Evolutionary conservation across 2,797 vertebrate species (phyloP).

Genomic region (Dermochelys coriacea): DNA sequence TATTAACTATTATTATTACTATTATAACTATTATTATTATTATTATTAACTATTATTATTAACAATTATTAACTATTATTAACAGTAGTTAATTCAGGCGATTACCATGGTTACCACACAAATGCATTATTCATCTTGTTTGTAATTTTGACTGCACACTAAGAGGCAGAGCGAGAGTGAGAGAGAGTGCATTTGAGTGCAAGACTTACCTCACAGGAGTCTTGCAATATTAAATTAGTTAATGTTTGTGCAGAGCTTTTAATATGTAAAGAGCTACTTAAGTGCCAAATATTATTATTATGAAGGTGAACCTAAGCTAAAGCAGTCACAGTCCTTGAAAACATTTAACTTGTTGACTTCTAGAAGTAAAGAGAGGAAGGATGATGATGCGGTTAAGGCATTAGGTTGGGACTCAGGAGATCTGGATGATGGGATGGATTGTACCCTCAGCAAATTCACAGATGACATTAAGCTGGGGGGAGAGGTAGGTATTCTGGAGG

Average conservation of each 20-base stretch:
- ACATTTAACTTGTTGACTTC: slow-evolving; percentile 46
- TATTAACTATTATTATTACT: too few relatives aligned
- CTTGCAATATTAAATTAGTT: slow-evolving; percentile 70
- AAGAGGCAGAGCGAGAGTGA: slow-evolving; percentile 49
- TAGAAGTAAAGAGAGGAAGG: neutral
- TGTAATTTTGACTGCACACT: slow-evolving; percentile 71
- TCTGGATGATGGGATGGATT: neutral
- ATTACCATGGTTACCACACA: slow-evolving; percentile 84
- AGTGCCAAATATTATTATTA: slow-evolving; percentile 40
- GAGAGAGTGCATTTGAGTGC: slow-evolving; percentile 32
- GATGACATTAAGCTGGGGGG: too few relatives aligned
- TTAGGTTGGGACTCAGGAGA: slow-evolving; percentile 8
- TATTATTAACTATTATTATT: too few relatives aligned
- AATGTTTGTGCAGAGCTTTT: slow-evolving; percentile 61
- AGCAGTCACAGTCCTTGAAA: slow-evolving; percentile 44
- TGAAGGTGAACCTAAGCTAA: slow-evolving; percentile 29
- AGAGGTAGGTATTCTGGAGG: too few relatives aligned
- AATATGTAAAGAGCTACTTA: slow-evolving; percentile 46
- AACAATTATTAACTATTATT: too few relatives aligned
- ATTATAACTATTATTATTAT: too few relatives aligned
- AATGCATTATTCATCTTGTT: slow-evolving; percentile 71
- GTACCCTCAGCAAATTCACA: too few relatives aligned
- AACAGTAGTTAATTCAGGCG: slow-evolving; percentile 73
- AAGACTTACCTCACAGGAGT: slow-evolving; percentile 64
- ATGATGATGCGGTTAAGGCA: slow-evolving; percentile 1